Evolutionary conservation across 2,797 vertebrate species (phyloP), one percentile per base, ranked within the genome.

Genomic region (Lepus oiostolus): DNA sequence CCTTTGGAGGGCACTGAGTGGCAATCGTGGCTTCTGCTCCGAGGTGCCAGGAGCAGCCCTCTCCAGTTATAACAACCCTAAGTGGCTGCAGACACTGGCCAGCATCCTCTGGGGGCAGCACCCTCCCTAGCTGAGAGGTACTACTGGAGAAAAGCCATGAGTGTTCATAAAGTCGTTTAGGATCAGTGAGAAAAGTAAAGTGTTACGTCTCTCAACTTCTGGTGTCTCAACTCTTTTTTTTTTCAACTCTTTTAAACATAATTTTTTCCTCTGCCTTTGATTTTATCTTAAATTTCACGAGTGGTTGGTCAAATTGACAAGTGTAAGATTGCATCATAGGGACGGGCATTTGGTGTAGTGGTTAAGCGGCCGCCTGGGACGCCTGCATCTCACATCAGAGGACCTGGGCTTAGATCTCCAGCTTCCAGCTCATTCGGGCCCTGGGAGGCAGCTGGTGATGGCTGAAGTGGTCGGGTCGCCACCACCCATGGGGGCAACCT

Each of bases 201-300:
- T 8, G 84, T 84, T 63, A 54, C n/a, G 30, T 8, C 42, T 47
- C 42, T 47, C 42, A 47, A 1, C 42, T 47, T 47, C 42, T 47
- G 42, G 17, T 72, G 72, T 90, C 50, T 74, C 50, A 72, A 79
- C 19, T 1, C 8, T 50, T 74, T 60, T 7, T 67, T 38, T 47
- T 85, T 8, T 79, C 54, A 79, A 72, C 14, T 7, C 10, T 84
- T 92, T 91, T 71, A 60, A 70, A 42, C 19, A 5, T 68, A 88
- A 87, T 0, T 42, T 90, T 72, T 81, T 60, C 47, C 38, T 72
- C 65, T 67, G 80, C 60, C 12, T 65, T 72, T 47, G 63, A 79
- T 79, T 79, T 65, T 84, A 50, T 65, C 32, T 92, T 35, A 72
- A n/a, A n/a, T 84, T 76, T 88, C 70, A 86, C 47, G 81, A 63